Conservation (phyloP, 2,888 invertebrate species). For the Caenorhabditis angaria region DNA sequence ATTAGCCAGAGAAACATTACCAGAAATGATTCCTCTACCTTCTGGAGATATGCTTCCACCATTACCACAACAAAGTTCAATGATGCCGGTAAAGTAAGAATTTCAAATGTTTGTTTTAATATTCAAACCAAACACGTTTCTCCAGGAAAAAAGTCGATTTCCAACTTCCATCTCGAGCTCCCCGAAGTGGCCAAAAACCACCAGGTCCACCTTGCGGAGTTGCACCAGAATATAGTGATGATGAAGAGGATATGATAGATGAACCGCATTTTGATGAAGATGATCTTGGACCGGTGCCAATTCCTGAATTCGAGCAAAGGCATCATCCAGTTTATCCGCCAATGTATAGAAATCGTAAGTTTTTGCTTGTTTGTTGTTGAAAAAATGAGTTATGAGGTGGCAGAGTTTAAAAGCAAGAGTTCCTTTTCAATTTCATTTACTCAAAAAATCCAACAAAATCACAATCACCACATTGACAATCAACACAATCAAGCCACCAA, state of each 20-base stretch:
- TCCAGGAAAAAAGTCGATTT: constrained; percentile 53
- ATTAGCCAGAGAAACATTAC: constrained; percentile 45
- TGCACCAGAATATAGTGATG: constrained; percentile 54
- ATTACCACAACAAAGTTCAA: constrained; percentile 1
- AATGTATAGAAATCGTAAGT: constrained; percentile 33
- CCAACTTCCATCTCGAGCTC: constrained; percentile 38
- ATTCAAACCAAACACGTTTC: neutral
- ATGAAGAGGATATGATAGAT: constrained; percentile 44
- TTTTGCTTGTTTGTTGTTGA: neutral
- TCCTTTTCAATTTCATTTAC: neutral
- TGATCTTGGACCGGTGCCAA: constrained; percentile 59
- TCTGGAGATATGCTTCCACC: constrained; percentile 28
- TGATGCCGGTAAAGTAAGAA: no score
- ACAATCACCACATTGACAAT: no score
- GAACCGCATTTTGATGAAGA: constrained; percentile 53
- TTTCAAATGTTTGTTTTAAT: no score
- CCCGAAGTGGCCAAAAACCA: constrained; percentile 34
- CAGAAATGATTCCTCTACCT: constrained; percentile 50
- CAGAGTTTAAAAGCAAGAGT: neutral
- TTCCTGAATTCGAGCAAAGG: constrained; percentile 44
- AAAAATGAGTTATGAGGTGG: neutral
- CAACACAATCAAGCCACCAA: no score
- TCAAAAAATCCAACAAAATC: no score
- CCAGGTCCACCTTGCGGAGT: constrained; percentile 64
- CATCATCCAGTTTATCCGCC: constrained; percentile 15